These are phyloP conservation scores for Tachycineta bicolor DNA, from an alignment of 2,113 vertebrate genomes.

Conservation along the genomic window DNA sequence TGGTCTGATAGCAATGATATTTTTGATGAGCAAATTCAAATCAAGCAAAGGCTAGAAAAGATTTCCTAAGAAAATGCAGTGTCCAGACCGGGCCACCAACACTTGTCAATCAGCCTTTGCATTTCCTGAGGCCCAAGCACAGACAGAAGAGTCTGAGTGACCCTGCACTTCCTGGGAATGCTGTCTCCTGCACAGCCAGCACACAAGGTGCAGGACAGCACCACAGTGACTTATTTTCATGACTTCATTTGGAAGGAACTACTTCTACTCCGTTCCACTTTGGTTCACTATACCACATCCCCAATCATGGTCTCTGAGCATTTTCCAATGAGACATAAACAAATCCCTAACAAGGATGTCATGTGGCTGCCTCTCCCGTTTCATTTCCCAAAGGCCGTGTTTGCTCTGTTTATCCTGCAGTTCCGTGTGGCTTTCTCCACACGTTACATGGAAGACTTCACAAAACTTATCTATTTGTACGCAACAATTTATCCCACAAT, in stretches of 20 bases:
- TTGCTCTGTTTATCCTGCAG: conserved; percentile 19
- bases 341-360: conserved; percentile 41
- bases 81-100: neutral
- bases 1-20: neutral
- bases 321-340: conserved; percentile 55
- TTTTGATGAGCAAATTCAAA: neutral
- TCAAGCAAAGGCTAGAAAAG: neutral
- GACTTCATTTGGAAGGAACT: conserved; percentile 41
- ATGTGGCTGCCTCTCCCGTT: conserved; percentile 44
- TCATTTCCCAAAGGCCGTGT: conserved; percentile 30
- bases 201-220: neutral
- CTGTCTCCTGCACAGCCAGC: neutral
- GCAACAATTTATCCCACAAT: conserved; percentile 37
- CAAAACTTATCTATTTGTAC: conserved; percentile 46
- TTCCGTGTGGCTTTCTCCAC: neutral
- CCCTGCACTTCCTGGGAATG: neutral
- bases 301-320: neutral
- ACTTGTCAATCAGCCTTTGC: neutral
- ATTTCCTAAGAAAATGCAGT: neutral
- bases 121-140: neutral
- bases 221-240: neutral
- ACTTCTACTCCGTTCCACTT: neutral
- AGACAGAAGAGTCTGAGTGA: neutral
- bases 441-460: conserved; percentile 28
- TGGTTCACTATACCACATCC: neutral